Conservation (phyloP, 2,797 vertebrate genomes). For the Harpagifer antarcticus region DNA sequence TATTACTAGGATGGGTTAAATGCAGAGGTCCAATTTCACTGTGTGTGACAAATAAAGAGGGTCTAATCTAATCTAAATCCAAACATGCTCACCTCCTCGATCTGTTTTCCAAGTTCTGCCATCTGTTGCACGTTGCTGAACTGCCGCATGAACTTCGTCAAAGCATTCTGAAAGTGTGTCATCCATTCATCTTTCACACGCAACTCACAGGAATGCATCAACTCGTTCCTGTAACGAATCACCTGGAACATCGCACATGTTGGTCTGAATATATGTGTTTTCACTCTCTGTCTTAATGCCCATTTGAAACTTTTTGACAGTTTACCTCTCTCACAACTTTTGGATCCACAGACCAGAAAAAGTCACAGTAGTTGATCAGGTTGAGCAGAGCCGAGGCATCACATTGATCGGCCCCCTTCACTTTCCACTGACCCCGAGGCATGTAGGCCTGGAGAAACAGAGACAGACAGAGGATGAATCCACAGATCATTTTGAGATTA, state of each 20-base stretch:
- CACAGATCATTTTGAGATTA: too few species aligned
- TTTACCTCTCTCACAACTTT: slow-evolving; percentile 82
- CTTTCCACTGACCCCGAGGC: slow-evolving; percentile 81
- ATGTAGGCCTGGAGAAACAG: slow-evolving; percentile 80
- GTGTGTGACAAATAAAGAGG: too few species aligned
- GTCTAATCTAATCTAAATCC: too few species aligned
- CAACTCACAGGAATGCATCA: slow-evolving; percentile 86
- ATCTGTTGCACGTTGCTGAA: slow-evolving; percentile 78
- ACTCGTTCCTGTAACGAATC: slow-evolving; percentile 83
- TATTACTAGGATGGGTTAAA: too few species aligned
- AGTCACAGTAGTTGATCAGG: slow-evolving; percentile 83
- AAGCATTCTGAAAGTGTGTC: slow-evolving; percentile 68
- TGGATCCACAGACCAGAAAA: slow-evolving; percentile 76
- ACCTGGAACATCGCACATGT: slow-evolving; percentile 59
- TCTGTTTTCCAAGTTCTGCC: slow-evolving; percentile 48
- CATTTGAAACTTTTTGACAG: background rate
- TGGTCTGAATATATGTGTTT: too few species aligned
- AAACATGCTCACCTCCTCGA: slow-evolving; percentile 78
- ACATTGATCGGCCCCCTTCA: slow-evolving; percentile 72
- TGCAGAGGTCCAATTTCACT: too few species aligned
- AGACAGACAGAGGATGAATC: background rate
- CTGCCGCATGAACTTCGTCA: slow-evolving; percentile 69
- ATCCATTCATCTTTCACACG: slow-evolving; percentile 81
- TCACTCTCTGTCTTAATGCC: too few species aligned
- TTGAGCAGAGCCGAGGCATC: slow-evolving; percentile 86